Evolutionary conservation across 2,888 invertebrate genomes (phyloP).

Genomic region (Cephus sareptanus): DNA sequence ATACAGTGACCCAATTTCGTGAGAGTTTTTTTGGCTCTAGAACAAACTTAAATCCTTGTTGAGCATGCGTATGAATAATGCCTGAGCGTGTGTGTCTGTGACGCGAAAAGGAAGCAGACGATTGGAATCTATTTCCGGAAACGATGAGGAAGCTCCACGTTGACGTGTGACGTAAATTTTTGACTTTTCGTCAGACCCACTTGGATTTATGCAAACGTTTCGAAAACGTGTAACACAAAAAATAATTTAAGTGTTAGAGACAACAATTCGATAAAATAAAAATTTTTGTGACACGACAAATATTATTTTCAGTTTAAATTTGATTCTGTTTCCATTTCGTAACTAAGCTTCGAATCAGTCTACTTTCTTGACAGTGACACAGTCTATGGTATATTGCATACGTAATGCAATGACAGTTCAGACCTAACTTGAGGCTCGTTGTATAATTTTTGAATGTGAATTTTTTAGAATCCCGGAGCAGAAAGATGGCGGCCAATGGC

Average conservation of each 20-base stretch:
- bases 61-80: background rate
- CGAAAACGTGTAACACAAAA: background rate
- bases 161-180: background rate
- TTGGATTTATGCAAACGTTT: background rate
- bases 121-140: background rate
- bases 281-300: too few relatives aligned
- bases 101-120: background rate
- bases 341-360: background rate
- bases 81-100: background rate
- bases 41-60: background rate
- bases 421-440: background rate
- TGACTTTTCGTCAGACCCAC: background rate
- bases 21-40: background rate
- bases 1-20: background rate
- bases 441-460: constrained; percentile 13
- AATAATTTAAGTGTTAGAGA: too few relatives aligned
- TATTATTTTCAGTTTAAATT: too few relatives aligned
- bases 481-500: constrained; percentile 73
- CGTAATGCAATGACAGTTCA: background rate
- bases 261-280: too few relatives aligned
- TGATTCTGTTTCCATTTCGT: too few relatives aligned
- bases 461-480: constrained; percentile 67
- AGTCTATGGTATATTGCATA: background rate
- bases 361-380: background rate
- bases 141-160: background rate